Evolutionary conservation across 2,113 vertebrate genomes (phyloP).

Genomic region (Edolisoma coerulescens): DNA sequence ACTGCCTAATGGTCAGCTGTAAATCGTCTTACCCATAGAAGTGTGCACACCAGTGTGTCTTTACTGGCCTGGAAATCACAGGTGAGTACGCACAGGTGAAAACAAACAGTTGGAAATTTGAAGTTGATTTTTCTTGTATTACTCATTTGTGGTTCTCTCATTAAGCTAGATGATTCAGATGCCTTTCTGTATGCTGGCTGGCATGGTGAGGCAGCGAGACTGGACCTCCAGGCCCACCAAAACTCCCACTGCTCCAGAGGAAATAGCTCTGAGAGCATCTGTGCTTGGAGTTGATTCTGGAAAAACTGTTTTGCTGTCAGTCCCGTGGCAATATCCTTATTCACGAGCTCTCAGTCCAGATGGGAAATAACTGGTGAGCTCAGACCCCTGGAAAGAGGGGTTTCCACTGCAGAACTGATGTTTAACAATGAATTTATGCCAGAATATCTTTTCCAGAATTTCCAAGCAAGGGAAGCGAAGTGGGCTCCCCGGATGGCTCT

Average conservation of each 20-base stretch:
- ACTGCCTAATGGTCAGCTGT: not conserved
- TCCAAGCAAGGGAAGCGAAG: not conserved
- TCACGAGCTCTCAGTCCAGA: not conserved
- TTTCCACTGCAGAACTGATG: not conserved
- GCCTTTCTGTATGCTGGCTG: not conserved
- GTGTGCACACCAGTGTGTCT: not conserved
- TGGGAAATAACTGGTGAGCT: not conserved
- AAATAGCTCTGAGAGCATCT: slow-evolving; percentile 43
- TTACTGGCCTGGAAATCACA: not conserved
- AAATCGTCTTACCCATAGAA: not conserved
- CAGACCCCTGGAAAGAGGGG: not conserved
- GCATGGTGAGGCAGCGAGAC: not conserved
- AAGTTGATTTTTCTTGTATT: not conserved
- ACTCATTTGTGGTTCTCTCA: not conserved
- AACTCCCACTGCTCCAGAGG: slow-evolving; percentile 54
- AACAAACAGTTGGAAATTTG: not conserved
- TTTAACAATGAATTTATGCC: not conserved
- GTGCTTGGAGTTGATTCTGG: not conserved
- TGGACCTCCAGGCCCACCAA: slow-evolving; percentile 49
- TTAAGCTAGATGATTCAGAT: not conserved
- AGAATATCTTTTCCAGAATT: not conserved
- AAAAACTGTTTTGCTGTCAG: not conserved
- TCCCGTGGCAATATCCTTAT: not conserved
- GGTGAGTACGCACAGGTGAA: not conserved
- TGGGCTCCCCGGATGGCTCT: not conserved